Conservation (phyloP, 2,113 vertebrate species). For the Channa argus region DNA sequence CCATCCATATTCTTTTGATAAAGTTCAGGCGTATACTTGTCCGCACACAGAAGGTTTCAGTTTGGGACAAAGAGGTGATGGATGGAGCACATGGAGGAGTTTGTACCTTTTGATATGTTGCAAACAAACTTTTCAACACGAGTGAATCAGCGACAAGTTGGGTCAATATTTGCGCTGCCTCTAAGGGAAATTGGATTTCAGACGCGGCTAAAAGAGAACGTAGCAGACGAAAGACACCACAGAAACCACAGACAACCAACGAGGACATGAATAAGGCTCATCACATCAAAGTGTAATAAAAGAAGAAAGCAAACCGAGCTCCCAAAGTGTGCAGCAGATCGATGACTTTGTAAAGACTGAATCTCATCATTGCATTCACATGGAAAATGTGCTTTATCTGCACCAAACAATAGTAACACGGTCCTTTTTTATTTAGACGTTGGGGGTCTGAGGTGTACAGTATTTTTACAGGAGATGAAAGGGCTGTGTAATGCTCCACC, state of each 20-base stretch:
- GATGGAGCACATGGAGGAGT: not conserved
- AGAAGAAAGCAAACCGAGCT: not conserved
- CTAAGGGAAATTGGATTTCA: slow-evolving; percentile 39
- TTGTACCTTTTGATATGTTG: not conserved
- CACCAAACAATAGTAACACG: not conserved
- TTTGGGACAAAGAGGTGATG: slow-evolving; percentile 1
- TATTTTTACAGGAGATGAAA: slow-evolving; percentile 37
- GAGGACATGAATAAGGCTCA: not conserved
- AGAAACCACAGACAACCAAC: not conserved
- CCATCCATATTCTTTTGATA: slow-evolving; percentile 1
- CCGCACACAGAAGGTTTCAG: not conserved
- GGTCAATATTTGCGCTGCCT: slow-evolving; percentile 55
- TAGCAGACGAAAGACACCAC: not conserved
- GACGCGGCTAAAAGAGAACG: not conserved
- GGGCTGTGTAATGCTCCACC: slow-evolving; percentile 4
- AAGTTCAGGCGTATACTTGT: not conserved
- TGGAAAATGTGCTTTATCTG: not conserved
- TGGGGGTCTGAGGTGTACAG: slow-evolving; percentile 1
- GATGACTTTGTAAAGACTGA: not conserved
- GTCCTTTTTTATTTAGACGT: not conserved
- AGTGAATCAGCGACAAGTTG: slow-evolving; percentile 32
- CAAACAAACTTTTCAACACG: slow-evolving; percentile 56
- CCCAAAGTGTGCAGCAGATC: not conserved
- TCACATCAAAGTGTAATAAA: not conserved
- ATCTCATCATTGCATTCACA: not conserved